Base-by-base conservation (phyloP, 1,140 invertebrate genomes). In the Heliconius congener region DNA sequence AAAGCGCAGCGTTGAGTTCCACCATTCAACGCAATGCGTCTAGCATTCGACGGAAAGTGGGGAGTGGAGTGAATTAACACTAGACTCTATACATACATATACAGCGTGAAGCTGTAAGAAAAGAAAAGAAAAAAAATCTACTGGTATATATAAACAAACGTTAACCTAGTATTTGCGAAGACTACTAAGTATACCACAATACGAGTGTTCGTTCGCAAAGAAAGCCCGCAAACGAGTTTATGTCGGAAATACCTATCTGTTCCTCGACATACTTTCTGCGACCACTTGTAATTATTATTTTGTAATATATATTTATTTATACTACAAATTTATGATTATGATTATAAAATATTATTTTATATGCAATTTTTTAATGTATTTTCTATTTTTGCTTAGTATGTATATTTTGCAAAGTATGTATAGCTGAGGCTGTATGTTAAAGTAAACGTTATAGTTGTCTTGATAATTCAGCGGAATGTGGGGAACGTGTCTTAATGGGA, bases 181-280 rank as follows among this genome's bases (percentile, higher is more conserved):
- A 66, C 57, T 66, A 3, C 57, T 66, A 66, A 66, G 23, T 66
- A 66, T 27, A 66, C n/a, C 57, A 66, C 23, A 66, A 46, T 46
- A 46, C 11, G 13, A 66, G 11, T 66, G n/a, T 66, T 66, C 57
- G 57, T 23, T 66, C 3, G 8, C 19, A 27, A 66, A 66, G 57
- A 66, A 66, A 66, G 57, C 57, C 30, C 23, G 23, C 23, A 66
- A 66, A 66, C 57, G 1, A 66, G 57, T 66, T 66, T 66, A 9
- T 27, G 57, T 27, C 57, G 57, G 57, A 66, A 66, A 27, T 16
- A 27, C 19, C 11, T 13, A 27, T 66, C 11, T 13, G 57, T 66
- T 66, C 57, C 57, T 60, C 57, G 57, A 66, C 57, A 66, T 66
- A 66, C 57, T 66, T 66, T 66, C 23, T 66, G 57, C 23, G 23